These are phyloP conservation scores for Phrynocephalus versicolor DNA, from an alignment of 2,113 vertebrate species.

Conservation along the genomic window DNA sequence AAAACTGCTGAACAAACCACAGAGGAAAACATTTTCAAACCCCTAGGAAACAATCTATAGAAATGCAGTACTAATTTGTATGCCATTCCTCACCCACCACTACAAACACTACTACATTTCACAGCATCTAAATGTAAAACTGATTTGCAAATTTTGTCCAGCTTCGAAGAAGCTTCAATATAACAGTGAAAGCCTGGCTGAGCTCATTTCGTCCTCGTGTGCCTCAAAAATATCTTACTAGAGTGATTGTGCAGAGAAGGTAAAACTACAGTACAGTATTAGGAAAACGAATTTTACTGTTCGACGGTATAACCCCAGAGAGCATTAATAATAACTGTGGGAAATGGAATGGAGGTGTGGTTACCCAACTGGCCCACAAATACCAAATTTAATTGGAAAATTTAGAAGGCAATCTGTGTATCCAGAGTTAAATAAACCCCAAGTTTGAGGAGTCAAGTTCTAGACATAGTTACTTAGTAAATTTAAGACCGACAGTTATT, in stretches of 20 bases:
- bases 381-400: constrained; percentile 24
- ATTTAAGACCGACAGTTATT: constrained; percentile 5
- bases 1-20: background rate
- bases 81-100: background rate
- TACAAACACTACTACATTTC: background rate
- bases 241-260: constrained; percentile 51
- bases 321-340: constrained; percentile 34
- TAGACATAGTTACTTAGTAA: background rate
- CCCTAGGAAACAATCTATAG: background rate
- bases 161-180: constrained; percentile 47
- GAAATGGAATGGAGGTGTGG: constrained; percentile 42
- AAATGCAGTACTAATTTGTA: background rate
- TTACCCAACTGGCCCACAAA: constrained; percentile 45
- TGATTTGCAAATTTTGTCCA: constrained; percentile 36
- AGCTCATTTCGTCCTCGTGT: constrained; percentile 43
- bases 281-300: constrained; percentile 48
- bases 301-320: constrained; percentile 50
- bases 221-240: constrained; percentile 60
- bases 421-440: background rate
- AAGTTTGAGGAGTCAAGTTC: constrained; percentile 24
- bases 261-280: constrained; percentile 30
- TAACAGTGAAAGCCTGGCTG: constrained; percentile 28
- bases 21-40: background rate
- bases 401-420: background rate
- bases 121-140: background rate